Evolutionary conservation across 92 coral and sea anemone genomes (phyloP).

Genomic region (Scolanthus callimorphus): DNA sequence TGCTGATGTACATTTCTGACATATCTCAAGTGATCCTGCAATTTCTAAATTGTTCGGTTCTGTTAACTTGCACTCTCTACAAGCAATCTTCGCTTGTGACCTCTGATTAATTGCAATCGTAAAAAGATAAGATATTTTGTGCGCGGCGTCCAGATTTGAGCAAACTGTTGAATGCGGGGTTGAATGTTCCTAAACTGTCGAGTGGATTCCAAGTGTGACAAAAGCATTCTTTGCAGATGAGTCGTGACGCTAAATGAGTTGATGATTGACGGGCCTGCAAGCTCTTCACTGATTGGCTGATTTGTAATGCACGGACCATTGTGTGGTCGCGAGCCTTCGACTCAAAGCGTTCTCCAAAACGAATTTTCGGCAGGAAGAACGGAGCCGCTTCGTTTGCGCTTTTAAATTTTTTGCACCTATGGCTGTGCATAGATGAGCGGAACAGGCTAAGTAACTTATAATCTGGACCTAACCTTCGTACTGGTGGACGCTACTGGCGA

Average conservation of each 20-base stretch:
- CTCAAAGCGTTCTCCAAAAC: constrained; percentile 4
- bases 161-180: too few species aligned
- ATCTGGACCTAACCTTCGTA: constrained; percentile 6
- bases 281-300: constrained; percentile 67
- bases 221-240: constrained; percentile 66
- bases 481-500: constrained; percentile 27
- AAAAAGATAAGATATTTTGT: too few species aligned
- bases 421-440: constrained; percentile 11
- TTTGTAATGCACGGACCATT: constrained; percentile 29
- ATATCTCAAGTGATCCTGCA: too few species aligned
- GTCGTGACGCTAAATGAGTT: constrained; percentile 50
- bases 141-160: too few species aligned
- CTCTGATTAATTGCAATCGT: too few species aligned
- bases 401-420: constrained; percentile 6
- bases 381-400: not conserved
- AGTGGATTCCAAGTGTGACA: constrained; percentile 4
- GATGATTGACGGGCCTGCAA: constrained; percentile 70
- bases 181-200: too few species aligned
- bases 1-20: not conserved
- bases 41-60: too few species aligned
- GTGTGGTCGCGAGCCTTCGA: not conserved
- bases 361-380: not conserved
- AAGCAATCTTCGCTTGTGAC: too few species aligned
- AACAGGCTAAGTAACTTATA: not conserved
- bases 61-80: too few species aligned